Conservation (phyloP, 2,888 invertebrate genomes). For the Zonitis immaculata region DNA sequence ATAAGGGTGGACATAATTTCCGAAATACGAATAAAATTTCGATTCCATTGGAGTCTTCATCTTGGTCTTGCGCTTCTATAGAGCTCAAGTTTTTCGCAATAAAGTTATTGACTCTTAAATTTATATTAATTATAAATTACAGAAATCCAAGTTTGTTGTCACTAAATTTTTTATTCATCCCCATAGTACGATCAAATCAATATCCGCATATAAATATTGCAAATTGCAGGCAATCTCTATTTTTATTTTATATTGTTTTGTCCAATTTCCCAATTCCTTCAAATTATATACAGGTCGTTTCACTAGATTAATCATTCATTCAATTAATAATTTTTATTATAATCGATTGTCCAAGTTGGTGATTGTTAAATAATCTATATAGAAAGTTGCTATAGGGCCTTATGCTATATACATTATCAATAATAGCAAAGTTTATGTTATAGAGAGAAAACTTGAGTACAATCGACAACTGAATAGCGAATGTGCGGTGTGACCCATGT, state of each 20-base stretch:
- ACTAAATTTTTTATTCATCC: conserved; percentile 5
- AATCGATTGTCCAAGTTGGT: no score
- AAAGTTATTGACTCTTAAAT: not conserved
- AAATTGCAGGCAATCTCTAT: conserved; percentile 5
- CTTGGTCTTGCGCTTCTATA: no score
- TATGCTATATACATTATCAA: no score
- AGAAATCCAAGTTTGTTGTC: conserved; percentile 6
- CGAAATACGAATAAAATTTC: no score
- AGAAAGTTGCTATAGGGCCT: not conserved
- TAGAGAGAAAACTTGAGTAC: conserved; percentile 20
- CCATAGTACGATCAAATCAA: not conserved
- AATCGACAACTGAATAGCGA: conserved; percentile 37
- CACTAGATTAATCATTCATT: no score
- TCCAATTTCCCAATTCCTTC: conserved; percentile 10
- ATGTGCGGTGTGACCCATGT: conserved; percentile 45
- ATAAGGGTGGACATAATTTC: no score
- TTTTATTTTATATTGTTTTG: no score
- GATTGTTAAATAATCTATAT: no score
- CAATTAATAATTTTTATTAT: no score
- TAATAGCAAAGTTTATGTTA: conserved; percentile 4
- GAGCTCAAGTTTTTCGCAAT: not conserved
- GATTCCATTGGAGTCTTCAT: no score
- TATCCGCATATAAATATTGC: not conserved
- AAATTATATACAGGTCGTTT: no score
- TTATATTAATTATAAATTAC: conserved; percentile 4